Conservation (phyloP, 2,888 invertebrate genomes). For the Acrobasis suavella region DNA sequence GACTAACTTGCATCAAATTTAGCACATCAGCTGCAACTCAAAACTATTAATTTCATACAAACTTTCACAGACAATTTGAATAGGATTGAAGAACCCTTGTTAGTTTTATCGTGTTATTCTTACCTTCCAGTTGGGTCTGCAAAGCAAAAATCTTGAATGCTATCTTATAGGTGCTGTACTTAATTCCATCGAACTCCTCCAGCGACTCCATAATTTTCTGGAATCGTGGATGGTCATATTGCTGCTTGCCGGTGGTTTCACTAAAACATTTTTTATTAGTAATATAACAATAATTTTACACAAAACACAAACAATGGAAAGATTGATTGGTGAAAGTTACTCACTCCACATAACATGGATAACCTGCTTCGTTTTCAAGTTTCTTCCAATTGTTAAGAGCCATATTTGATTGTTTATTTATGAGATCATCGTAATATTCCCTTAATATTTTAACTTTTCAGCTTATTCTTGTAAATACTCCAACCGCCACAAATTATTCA, state of each 20-base stretch:
- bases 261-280: conserved; percentile 58
- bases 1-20: too few species aligned
- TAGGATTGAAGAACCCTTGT: too few species aligned
- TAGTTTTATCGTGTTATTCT: conserved; percentile 24
- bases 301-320: conserved; percentile 8
- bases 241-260: conserved; percentile 71
- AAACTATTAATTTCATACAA: too few species aligned
- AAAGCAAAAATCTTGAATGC: conserved; percentile 84
- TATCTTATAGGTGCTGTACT: conserved; percentile 89
- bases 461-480: background rate
- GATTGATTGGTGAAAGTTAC: conserved; percentile 54
- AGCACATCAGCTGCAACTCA: too few species aligned
- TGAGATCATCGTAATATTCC: background rate
- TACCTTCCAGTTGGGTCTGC: conserved; percentile 84
- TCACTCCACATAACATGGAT: conserved; percentile 83
- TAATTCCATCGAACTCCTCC: conserved; percentile 86
- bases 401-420: conserved; percentile 42
- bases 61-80: too few species aligned
- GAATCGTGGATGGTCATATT: conserved; percentile 84
- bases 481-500: conserved; percentile 57
- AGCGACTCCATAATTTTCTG: conserved; percentile 79
- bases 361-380: conserved; percentile 83
- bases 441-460: background rate
- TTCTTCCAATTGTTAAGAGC: conserved; percentile 75
- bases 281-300: conserved; percentile 23